phyloP scores from a whole-genome alignment of 2,113 vertebrate genomes.

The Cardinalis cardinalis region DNA sequence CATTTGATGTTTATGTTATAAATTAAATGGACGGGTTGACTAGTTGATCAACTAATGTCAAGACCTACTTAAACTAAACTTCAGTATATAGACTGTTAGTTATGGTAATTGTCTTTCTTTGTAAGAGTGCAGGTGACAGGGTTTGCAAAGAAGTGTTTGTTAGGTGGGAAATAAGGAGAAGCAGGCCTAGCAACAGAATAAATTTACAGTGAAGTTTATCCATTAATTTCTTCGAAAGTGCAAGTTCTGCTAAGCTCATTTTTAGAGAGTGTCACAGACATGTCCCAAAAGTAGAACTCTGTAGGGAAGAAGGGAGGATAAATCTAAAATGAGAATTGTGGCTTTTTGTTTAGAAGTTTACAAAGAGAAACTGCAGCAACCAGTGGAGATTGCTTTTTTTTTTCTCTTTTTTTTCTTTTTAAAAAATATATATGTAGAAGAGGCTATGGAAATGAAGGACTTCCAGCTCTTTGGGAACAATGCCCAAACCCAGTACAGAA shows the following conservation, averaged over 20 bases:
- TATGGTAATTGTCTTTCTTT: neutral
- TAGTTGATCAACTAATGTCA: neutral
- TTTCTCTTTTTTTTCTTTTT: neutral
- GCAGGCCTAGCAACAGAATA: neutral
- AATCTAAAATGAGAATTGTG: neutral
- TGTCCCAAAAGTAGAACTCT: neutral
- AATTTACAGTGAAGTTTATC: neutral
- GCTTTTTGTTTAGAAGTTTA: neutral
- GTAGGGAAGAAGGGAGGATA: neutral
- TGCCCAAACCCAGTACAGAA: neutral
- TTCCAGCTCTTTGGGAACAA: neutral
- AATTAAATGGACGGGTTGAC: neutral
- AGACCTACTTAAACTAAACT: neutral
- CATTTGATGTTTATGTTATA: neutral
- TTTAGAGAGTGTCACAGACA: neutral
- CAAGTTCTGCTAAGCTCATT: neutral
- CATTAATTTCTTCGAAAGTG: neutral
- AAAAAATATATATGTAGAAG: neutral
- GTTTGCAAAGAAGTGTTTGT: neutral
- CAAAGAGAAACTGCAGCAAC: neutral
- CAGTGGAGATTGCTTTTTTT: neutral
- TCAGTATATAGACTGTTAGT: neutral
- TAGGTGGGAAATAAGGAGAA: neutral
- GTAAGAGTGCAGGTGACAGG: neutral
- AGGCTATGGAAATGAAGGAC: neutral